These are phyloP conservation scores for Cheilosia urbana DNA, from an alignment of 2,888 invertebrate species.

Conservation along the genomic window DNA sequence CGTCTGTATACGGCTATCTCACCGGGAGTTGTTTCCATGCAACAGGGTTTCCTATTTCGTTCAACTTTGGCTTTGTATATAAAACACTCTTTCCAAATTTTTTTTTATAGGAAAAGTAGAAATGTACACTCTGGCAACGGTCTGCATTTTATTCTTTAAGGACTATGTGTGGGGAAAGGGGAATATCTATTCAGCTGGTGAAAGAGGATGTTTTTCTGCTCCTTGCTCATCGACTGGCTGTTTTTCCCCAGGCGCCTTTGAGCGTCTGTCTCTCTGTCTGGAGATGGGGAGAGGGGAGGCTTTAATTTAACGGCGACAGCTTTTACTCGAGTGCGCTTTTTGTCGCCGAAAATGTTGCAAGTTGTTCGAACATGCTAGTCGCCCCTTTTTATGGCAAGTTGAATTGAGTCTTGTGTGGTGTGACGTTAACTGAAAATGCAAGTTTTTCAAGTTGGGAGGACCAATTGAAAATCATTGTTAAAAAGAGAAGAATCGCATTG, in stretches of 20 bases:
- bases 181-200: slow-evolving; percentile 15
- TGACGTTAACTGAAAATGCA: slow-evolving; percentile 26
- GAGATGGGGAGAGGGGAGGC: background rate
- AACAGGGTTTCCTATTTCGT: slow-evolving; percentile 75
- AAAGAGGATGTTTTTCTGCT: slow-evolving; percentile 11
- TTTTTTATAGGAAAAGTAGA: slow-evolving; percentile 43
- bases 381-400: slow-evolving; percentile 35
- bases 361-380: background rate
- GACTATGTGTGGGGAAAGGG: slow-evolving; percentile 22
- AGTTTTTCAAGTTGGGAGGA: slow-evolving; percentile 14
- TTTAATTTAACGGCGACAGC: background rate
- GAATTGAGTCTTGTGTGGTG: background rate
- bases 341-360: background rate
- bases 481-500: slow-evolving; percentile 13
- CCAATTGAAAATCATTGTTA: slow-evolving; percentile 42
- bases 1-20: slow-evolving; percentile 54
- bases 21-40: slow-evolving; percentile 66
- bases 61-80: slow-evolving; percentile 69
- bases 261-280: background rate
- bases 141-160: slow-evolving; percentile 68
- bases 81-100: slow-evolving; percentile 60
- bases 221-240: slow-evolving; percentile 4
- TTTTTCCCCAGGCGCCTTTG: slow-evolving; percentile 16
- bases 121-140: slow-evolving; percentile 62
- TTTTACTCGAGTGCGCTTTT: slow-evolving; percentile 10